A percentile compares a stretch with the other conserved stretches of the same genome.
Evolutionary conservation across 2,113 vertebrate species (phyloP).

Genomic region (Acrocephalus arundinaceus): DNA sequence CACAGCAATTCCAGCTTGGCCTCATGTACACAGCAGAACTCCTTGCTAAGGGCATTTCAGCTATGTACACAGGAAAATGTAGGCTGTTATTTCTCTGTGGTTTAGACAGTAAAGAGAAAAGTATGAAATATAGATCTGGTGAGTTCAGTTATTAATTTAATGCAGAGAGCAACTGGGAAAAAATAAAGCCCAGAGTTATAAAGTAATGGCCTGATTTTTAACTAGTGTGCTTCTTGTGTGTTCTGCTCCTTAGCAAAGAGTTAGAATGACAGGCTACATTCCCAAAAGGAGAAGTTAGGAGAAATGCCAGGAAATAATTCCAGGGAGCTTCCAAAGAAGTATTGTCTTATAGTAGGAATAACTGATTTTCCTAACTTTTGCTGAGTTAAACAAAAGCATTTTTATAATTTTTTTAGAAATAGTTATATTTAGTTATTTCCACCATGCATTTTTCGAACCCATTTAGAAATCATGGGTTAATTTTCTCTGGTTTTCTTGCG

Average conservation of each 20-base stretch:
- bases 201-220: conserved; percentile 21
- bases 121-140: background rate
- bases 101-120: background rate
- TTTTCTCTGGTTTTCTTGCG: background rate
- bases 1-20: background rate
- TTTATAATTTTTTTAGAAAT: background rate
- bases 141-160: background rate
- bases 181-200: conserved; percentile 10
- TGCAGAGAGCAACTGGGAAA: background rate
- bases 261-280: background rate
- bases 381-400: background rate
- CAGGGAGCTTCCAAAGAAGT: background rate
- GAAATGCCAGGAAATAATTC: background rate
- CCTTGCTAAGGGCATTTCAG: background rate
- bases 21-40: background rate
- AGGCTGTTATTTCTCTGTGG: background rate
- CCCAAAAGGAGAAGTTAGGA: background rate
- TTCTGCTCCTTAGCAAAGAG: background rate
- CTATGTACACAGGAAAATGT: background rate
- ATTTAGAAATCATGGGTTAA: background rate
- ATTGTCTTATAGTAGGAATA: background rate
- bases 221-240: background rate
- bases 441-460: background rate
- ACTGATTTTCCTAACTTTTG: background rate
- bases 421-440: background rate